Evolutionary conservation across 2,797 vertebrate genomes (phyloP).

Genomic region (Octomys mimax): DNA sequence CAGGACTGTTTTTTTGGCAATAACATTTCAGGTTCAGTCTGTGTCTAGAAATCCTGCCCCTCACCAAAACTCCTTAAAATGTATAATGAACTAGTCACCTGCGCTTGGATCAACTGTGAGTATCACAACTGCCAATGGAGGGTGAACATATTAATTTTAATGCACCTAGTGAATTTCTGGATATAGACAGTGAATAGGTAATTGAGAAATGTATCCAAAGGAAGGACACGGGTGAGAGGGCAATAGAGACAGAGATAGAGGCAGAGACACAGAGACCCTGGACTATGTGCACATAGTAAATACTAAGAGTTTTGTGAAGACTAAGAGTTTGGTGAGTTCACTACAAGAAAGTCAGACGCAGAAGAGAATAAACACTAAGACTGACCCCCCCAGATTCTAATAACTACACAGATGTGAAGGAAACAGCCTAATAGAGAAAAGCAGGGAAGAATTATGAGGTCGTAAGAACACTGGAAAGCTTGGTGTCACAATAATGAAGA

Average conservation of each 20-base stretch:
- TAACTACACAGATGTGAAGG: not conserved
- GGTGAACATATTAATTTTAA: not conserved
- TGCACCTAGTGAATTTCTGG: not conserved
- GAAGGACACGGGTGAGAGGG: too few species aligned
- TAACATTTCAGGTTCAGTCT: constrained; percentile 45
- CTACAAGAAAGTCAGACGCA: not conserved
- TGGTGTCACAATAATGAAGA: not conserved
- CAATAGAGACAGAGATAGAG: not conserved
- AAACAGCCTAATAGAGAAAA: not conserved
- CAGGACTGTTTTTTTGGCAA: constrained; percentile 32
- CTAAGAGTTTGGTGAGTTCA: not conserved
- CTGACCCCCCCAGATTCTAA: not conserved
- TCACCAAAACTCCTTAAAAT: not conserved
- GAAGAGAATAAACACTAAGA: not conserved
- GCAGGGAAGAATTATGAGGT: not conserved
- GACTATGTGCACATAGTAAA: not conserved
- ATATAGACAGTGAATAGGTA: not conserved
- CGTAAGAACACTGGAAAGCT: not conserved
- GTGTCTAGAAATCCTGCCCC: not conserved
- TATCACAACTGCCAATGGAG: constrained; percentile 65
- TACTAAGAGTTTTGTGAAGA: not conserved
- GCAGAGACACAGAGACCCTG: not conserved
- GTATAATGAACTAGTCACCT: constrained; percentile 20
- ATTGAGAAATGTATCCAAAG: not conserved
- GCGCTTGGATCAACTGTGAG: constrained; percentile 21